A percentile compares a stretch with the other conserved stretches of the same genome.
phyloP scores from a whole-genome alignment of 2,888 invertebrate genomes.

The Maniola hyperantus region DNA sequence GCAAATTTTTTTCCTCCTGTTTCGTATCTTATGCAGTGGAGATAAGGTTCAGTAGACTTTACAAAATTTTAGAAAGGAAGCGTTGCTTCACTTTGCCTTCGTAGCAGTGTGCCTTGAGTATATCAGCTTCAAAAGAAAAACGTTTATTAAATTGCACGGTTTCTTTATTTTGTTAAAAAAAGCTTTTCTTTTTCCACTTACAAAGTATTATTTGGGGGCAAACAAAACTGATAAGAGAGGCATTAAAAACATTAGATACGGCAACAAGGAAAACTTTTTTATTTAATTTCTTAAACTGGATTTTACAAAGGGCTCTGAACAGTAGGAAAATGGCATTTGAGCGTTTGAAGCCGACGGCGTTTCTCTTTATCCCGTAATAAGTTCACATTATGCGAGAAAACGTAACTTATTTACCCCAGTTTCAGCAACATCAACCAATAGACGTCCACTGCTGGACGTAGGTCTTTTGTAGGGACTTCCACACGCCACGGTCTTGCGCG shows the following conservation, averaged over 20 bases:
- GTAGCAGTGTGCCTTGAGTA: no score
- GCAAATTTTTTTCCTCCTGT: no score
- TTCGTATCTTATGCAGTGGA: no score
- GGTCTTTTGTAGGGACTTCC: no score
- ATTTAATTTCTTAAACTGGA: conserved; percentile 9
- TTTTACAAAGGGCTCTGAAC: conserved; percentile 6
- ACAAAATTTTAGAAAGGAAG: no score
- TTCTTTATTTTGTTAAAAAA: background rate
- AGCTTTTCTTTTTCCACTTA: background rate
- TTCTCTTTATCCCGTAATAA: conserved; percentile 6
- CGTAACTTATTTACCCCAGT: no score
- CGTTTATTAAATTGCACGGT: background rate
- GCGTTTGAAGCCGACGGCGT: background rate
- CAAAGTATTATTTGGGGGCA: conserved; percentile 2
- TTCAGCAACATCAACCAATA: no score
- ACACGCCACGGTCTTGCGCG: no score
- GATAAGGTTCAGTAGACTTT: no score
- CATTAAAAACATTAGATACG: conserved; percentile 3
- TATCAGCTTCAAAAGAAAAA: no score
- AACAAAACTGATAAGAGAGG: conserved; percentile 4
- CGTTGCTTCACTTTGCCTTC: no score
- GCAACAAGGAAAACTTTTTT: background rate
- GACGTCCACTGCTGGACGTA: no score
- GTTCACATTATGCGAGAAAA: conserved; percentile 3
- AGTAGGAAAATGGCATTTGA: background rate